Evolutionary conservation across 2,888 invertebrate genomes (phyloP).

Genomic region (Tanytarsus gracilentus): DNA sequence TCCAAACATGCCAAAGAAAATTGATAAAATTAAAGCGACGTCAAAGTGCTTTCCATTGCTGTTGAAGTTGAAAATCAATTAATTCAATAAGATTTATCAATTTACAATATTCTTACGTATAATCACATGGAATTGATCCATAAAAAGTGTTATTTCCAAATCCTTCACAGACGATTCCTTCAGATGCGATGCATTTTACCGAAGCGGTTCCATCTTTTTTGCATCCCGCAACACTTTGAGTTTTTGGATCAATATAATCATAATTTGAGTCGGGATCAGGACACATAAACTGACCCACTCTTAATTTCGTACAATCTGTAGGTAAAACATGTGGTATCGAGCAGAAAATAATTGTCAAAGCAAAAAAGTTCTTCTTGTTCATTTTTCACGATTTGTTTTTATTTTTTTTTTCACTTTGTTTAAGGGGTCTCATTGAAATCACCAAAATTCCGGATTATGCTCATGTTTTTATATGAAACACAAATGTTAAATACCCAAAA

Average conservation of each 20-base stretch:
- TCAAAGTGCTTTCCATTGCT: slow-evolving; percentile 93
- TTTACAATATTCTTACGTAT: slow-evolving; percentile 68
- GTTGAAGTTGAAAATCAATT: slow-evolving; percentile 34
- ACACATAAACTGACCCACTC: slow-evolving; percentile 74
- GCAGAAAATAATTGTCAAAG: not conserved
- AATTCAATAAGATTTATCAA: not conserved
- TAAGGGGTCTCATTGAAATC: not conserved
- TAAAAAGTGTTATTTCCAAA: slow-evolving; percentile 71
- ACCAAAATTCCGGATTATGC: not conserved
- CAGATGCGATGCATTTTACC: slow-evolving; percentile 76
- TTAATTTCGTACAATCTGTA: slow-evolving; percentile 58
- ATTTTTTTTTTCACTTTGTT: not conserved
- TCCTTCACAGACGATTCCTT: slow-evolving; percentile 71
- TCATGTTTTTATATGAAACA: not conserved
- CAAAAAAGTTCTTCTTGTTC: not conserved
- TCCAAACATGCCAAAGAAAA: slow-evolving; percentile 97
- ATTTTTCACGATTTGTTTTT: slow-evolving; percentile 10
- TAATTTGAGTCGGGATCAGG: slow-evolving; percentile 61
- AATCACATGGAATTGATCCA: slow-evolving; percentile 78
- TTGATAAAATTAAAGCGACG: slow-evolving; percentile 82
- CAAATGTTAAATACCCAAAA: not conserved
- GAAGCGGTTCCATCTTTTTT: slow-evolving; percentile 67
- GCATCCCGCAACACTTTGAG: slow-evolving; percentile 80
- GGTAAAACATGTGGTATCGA: slow-evolving; percentile 9
- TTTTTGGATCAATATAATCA: slow-evolving; percentile 74